Base-by-base conservation (phyloP, 2,888 invertebrate species). In the Dicyrtomina minuta region DNA sequence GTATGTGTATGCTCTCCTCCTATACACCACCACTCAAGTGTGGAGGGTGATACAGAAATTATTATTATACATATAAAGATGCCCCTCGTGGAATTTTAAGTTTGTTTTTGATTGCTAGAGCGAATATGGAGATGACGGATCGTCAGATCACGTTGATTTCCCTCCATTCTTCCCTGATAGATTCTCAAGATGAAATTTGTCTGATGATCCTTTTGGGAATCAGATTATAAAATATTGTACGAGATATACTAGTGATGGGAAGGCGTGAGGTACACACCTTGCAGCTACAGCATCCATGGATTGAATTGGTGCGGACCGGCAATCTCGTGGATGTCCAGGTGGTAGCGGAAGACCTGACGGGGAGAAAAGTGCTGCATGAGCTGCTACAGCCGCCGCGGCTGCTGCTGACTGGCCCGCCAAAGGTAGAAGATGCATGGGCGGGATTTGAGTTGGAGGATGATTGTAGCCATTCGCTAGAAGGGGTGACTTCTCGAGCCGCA, bases 391-490 rank as follows among this genome's bases (percentile, higher is more conserved):
- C 44, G 79, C 81, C 56, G 80, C 81, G 65, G 79, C 81, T 59
- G 80, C 81, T 70, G 80, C 79, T 70, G 79, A 80, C 78, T 70
- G 80, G 79, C 76, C 78, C 68, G 72, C 88, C 82, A 93, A 88
- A 82, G 93, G 93, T 92, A 93, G 93, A 85, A 94, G 93, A 81
- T 93, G 93, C 92, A 95, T 93, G 80, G 93, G 94, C 81, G 92
- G 92, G 79, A 93, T 87, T 83, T 92, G 90, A 72, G 92, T 91
- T 70, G 94, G 94, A 71, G 93, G 94, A 78, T 93, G 93, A 84
- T 93, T 94, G 87, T 94, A 95, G 74, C 95, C 95, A 81, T 95
- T 95, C 72, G 93, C 93, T 79, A 95, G 85, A 49, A 94, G 86
- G 39, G 94, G 94, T 22, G 93, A 93, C 83, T 95, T 94, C 83